Evolutionary conservation across 1,140 invertebrate genomes (phyloP).

Genomic region (Drosophila sproati): DNA sequence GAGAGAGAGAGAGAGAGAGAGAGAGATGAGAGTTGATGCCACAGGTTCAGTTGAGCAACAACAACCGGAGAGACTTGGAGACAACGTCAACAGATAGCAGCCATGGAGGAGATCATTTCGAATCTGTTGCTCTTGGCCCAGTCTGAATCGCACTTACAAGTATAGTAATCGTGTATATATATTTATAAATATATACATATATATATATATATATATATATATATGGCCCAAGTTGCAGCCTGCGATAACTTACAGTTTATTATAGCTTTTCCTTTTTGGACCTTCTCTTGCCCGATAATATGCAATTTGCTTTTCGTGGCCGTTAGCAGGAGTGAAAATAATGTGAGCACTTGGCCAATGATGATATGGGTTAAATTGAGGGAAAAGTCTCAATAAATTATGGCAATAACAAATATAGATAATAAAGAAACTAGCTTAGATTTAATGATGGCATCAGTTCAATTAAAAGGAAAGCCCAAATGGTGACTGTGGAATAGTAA

Average conservation of each 20-base stretch:
- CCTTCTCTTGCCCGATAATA: conserved; percentile 30
- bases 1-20: conserved; percentile 30
- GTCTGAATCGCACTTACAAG: conserved; percentile 2
- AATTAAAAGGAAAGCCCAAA: no score
- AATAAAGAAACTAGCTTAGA: no score
- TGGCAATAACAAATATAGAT: no score
- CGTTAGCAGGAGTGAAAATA: conserved; percentile 15
- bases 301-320: conserved; percentile 38
- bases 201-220: background rate
- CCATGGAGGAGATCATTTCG: conserved; percentile 9
- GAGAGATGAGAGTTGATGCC: conserved; percentile 27
- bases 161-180: background rate
- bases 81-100: background rate
- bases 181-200: no score
- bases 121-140: conserved; percentile 27
- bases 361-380: background rate
- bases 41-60: conserved; percentile 52
- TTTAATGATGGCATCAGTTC: no score
- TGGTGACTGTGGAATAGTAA: no score
- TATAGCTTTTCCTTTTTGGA: conserved; percentile 22
- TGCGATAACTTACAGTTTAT: conserved; percentile 44
- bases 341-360: background rate
- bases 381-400: background rate
- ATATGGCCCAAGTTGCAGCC: conserved; percentile 37
- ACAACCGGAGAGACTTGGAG: conserved; percentile 21